phyloP scores from a whole-genome alignment of 2,797 vertebrate genomes.

The Eospalax fontanierii region DNA sequence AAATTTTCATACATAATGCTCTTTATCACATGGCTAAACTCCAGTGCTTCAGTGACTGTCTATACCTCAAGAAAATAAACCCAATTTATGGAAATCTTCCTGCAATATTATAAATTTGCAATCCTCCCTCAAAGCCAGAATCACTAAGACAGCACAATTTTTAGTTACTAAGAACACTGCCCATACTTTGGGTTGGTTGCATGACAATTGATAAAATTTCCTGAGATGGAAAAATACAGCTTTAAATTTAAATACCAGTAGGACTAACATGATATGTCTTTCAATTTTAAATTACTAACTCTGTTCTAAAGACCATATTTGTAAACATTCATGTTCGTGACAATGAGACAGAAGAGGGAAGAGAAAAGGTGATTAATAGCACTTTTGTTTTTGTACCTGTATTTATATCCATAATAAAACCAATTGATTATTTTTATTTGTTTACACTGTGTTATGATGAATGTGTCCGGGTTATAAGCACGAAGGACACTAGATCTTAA shows the following conservation, averaged over 20 bases:
- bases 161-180: neutral
- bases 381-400: constrained; percentile 11
- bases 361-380: neutral
- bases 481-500: neutral
- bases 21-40: neutral
- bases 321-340: neutral
- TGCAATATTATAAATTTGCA: constrained; percentile 23
- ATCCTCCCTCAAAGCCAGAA: neutral
- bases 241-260: constrained; percentile 46
- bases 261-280: neutral
- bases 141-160: neutral
- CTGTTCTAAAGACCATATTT: neutral
- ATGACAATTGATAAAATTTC: constrained; percentile 14
- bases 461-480: neutral
- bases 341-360: constrained; percentile 2
- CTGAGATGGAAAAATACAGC: constrained; percentile 9
- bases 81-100: neutral
- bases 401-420: constrained; percentile 20
- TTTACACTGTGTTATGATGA: neutral
- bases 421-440: neutral
- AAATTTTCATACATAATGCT: neutral
- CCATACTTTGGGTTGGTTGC: neutral
- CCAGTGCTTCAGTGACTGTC: neutral
- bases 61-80: neutral
- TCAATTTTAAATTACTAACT: constrained; percentile 37